Conservation (phyloP, 1,140 invertebrate genomes). For the Homarus americanus region DNA sequence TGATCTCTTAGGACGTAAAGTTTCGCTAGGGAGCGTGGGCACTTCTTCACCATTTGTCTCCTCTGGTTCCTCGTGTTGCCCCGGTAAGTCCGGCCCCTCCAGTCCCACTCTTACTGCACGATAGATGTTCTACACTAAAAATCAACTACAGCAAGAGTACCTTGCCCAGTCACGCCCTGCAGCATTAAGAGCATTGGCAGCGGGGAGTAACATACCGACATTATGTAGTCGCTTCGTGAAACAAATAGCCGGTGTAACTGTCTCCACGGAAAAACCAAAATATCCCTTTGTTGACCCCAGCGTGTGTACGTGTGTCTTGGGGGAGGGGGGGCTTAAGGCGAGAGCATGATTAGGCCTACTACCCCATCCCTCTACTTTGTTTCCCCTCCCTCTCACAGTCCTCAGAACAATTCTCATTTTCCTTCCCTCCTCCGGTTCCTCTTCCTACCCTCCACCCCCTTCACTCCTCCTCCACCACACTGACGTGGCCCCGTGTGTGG, state of each 20-base stretch:
- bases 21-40: constrained; percentile 33
- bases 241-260: no score
- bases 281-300: constrained; percentile 56
- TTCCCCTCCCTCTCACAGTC: neutral
- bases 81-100: neutral
- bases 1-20: constrained; percentile 66
- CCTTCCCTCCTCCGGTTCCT: neutral
- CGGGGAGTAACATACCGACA: neutral
- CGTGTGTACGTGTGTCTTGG: constrained; percentile 17
- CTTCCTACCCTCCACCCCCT: constrained; percentile 8
- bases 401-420: no score
- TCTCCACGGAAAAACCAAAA: constrained; percentile 26
- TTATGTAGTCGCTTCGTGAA: constrained; percentile 12
- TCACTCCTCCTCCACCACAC: neutral
- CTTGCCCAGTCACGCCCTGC: neutral
- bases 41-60: constrained; percentile 59
- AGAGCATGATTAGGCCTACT: constrained; percentile 53
- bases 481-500: constrained; percentile 4
- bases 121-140: neutral
- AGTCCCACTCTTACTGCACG: neutral
- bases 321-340: constrained; percentile 2
- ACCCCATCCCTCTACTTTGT: constrained; percentile 29
- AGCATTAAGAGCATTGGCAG: neutral
- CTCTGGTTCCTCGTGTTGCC: neutral
- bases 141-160: no score